Evolutionary conservation across 2,888 invertebrate genomes (phyloP), one percentile per base, ranked within the genome.

Genomic region (Epiblema foenella): DNA sequence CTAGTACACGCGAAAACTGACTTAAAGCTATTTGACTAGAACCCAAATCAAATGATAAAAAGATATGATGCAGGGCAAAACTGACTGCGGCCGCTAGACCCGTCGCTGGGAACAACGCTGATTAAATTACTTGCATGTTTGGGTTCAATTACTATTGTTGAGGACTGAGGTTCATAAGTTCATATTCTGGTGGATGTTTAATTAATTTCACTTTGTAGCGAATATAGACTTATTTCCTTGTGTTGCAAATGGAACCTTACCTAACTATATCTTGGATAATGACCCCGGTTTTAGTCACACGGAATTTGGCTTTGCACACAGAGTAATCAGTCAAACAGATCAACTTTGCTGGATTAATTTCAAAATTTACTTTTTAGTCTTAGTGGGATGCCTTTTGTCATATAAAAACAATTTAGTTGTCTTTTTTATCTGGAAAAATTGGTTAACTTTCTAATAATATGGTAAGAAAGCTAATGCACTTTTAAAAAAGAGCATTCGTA

Each of bases 121-220:
- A 59, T 65, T 66, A 66, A 70, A 66, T 70, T 60, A 66, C 54
- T 51, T 15, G 29, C 52, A 24, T 39, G 59, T 66, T 69, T 51
- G 65, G 65, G 57, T 33, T 46, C 65, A 24, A 69, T 69, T 65
- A 64, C 39, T 51, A 18, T 46, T 60, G 17, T 20, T 33, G 46
- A 33, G 46, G 46, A 15, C n/a, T 33, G 46, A 33, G 37, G 46
- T 66, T 65, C 39, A 42, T 15, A 17, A 20, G 39, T 54, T 54
- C 52, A 52, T 52, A 64, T 39, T 54, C 64, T 54, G 52, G 15
- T n/a, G 20, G 37, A n/a, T 24, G 11, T 2, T 51, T 9, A 49
- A 62, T 62, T 33, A 49, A 60, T 60, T 9, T 8, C 20, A 2
- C 18, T 18, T 24, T 18, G 17, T 18, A 18, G 11, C 18, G 7